Base-by-base conservation (phyloP, 1,140 invertebrate species). In the Pectinophora gossypiella region DNA sequence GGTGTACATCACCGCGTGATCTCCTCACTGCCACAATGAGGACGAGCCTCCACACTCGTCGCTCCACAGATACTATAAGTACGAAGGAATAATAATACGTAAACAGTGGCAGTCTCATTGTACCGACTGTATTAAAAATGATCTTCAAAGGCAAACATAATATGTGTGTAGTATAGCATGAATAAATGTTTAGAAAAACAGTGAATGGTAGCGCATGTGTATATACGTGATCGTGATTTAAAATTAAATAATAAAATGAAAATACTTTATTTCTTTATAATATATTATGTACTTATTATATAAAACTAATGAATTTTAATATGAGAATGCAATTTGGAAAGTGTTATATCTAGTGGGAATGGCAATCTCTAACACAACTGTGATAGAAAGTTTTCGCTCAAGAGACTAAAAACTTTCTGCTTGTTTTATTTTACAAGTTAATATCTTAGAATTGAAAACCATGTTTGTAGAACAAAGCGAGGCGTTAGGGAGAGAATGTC, bases 311-410 rank as follows among this genome's bases (percentile, higher is more conserved):
- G 12, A 27, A 27, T 27, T 6, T 27, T 27, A 6, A 6, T 6
- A 27, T 6, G 23, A 27, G 12, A 27, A 27, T 5, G 12, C 23
- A 27, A 5, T 12, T 6, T 6, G 12, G 36, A 15, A 18, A 40
- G 16, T 16, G 36, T 15, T n/a, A n/a, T n/a, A n/a, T n/a, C n/a
- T n/a, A 40, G 16, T 2, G n/a, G 16, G 36, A 40, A 13, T 40
- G n/a, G 15, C 12, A 40, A 16, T 40, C 36, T n/a, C n/a, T n/a
- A 16, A 40, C 16, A 10, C 16, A 40, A 40, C 36, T 40, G 36
- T 40, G 36, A 40, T 40, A 40, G 36, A 40, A 40, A 40, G 36
- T 40, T 32, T 32, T 7, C n/a, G 36, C 16, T 40, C 13, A 40
- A 18, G 36, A 15, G 16, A 40, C n/a, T 40, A 40, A 40, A 7